Evolutionary conservation across 2,113 vertebrate species (phyloP), one percentile per base, ranked within the genome.

Genomic region (Prinia subflava): DNA sequence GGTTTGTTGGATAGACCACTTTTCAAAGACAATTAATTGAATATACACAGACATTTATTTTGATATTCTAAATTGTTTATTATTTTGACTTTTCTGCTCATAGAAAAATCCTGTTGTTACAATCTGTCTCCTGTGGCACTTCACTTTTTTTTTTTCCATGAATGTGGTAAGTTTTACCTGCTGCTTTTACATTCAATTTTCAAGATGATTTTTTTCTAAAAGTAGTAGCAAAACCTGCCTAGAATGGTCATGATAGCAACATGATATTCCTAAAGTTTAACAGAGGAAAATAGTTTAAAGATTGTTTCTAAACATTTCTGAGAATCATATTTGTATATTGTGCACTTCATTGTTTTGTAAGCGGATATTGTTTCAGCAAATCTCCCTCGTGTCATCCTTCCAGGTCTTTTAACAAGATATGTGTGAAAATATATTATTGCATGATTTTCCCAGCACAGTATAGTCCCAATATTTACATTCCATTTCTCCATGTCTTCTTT

Each of bases 391-490:
- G 55, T 68, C 41, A 80, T 87, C 62, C n/a, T 71, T 94, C 24
- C 21, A 91, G 10, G 27, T 62, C 59, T 96, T 96, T 87, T 95
- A 96, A 47, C 50, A 39, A 91, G n/a, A 52, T 68, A 71, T 10
- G 27, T 73, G 50, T 47, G n/a, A 96, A 97, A 94, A 52, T 28
- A 65, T 46, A 79, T 60, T 60, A 44, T 77, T 92, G 78, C 63
- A 84, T 88, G 27, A 30, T 42, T 89, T 79, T 90, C 33, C 46
- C 21, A 42, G 46, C 13, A 42, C 44, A 17, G 13, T 69, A 27
- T 23, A 86, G 27, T 39, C 49, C 28, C 65, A 12, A 22, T 50
- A 64, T 20, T 93, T 80, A 73, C 33, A 50, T 33, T 15, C 73
- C 10, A 31, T 55, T 78, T 91, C 68, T 90, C 62, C 11, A 71